phyloP scores from a whole-genome alignment of 2,113 vertebrate genomes.

The Cheirogaleus medius region DNA sequence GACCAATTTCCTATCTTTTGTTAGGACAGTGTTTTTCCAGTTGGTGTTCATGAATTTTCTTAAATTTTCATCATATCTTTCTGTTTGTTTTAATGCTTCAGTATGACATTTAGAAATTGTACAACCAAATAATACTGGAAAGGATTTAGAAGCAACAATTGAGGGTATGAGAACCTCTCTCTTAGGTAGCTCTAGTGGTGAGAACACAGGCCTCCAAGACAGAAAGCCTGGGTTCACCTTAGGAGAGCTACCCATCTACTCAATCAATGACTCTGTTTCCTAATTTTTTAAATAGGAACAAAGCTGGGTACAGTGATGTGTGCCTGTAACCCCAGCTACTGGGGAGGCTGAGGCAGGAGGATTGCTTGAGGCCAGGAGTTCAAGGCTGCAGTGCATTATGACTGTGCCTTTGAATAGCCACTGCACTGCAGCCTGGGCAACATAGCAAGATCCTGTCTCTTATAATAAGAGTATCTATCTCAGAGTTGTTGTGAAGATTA shows the following conservation, averaged over 20 bases:
- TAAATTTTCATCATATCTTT: neutral
- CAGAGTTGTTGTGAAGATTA: neutral
- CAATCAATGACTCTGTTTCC: neutral
- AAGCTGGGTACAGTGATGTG: too few species aligned
- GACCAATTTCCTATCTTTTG: neutral
- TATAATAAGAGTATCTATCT: neutral
- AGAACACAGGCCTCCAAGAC: neutral
- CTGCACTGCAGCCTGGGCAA: too few species aligned
- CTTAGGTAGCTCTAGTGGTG: neutral
- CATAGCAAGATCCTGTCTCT: too few species aligned
- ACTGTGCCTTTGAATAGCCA: too few species aligned
- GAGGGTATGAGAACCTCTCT: neutral
- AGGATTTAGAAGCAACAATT: neutral
- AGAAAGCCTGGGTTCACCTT: neutral
- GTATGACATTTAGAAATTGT: neutral
- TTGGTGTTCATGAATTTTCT: neutral
- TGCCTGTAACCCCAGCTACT: too few species aligned
- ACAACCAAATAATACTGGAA: neutral
- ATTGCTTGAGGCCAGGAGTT: too few species aligned
- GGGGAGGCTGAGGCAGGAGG: too few species aligned
- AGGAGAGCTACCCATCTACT: neutral
- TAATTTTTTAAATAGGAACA: neutral
- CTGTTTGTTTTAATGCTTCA: neutral
- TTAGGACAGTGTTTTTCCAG: neutral
- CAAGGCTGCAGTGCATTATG: too few species aligned